Conservation (phyloP, 2,113 vertebrate species). For the Isichthys henryi region DNA sequence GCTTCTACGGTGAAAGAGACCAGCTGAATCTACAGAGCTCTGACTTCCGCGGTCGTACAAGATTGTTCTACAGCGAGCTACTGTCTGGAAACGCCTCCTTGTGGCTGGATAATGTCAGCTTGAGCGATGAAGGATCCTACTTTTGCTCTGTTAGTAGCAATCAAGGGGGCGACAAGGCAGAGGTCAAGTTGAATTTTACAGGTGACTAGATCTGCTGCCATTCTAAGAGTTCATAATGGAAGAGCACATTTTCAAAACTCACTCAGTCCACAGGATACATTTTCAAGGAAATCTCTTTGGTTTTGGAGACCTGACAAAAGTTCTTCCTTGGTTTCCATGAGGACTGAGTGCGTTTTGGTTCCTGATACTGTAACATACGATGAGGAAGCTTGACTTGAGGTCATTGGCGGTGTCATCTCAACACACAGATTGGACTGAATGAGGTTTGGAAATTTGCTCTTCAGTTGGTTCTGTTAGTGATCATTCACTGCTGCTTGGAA, state of each 20-base stretch:
- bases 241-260: neutral
- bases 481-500: neutral
- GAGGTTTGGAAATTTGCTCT: neutral
- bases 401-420: neutral
- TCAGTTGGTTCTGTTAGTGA: neutral
- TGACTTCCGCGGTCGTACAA: slow-evolving; percentile 24
- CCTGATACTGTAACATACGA: neutral
- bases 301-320: neutral
- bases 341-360: neutral
- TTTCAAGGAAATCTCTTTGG: neutral
- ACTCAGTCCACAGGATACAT: neutral
- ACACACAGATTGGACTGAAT: neutral
- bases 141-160: slow-evolving; percentile 32
- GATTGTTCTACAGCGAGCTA: slow-evolving; percentile 26
- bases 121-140: slow-evolving; percentile 25
- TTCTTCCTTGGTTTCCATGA: neutral
- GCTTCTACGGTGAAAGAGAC: slow-evolving; percentile 34
- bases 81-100: slow-evolving; percentile 35
- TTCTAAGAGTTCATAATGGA: neutral
- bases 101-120: slow-evolving; percentile 13
- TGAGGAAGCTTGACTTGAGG: neutral
- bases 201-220: slow-evolving; percentile 19
- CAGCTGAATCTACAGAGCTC: slow-evolving; percentile 24
- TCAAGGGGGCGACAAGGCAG: slow-evolving; percentile 29
- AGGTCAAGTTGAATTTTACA: slow-evolving; percentile 34